Percentiles rank a stretch among this genome's conserved stretches.
phyloP scores from a whole-genome alignment of 2,113 vertebrate species.

The Clarias magur region DNA sequence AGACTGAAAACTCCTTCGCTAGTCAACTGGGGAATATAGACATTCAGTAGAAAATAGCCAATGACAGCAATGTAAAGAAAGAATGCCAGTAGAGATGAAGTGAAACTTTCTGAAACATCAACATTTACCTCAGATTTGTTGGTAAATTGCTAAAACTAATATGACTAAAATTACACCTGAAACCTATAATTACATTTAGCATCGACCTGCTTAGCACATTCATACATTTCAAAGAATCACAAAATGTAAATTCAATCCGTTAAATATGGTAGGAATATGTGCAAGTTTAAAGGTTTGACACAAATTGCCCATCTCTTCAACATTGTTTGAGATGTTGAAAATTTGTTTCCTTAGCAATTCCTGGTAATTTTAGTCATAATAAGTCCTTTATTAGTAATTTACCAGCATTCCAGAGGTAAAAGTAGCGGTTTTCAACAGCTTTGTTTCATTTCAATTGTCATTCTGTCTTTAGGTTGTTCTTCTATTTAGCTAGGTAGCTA shows the following conservation, averaged over 20 bases:
- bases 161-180: background rate
- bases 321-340: background rate
- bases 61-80: background rate
- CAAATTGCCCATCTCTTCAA: background rate
- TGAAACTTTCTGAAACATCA: background rate
- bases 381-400: background rate
- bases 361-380: background rate
- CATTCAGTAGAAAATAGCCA: background rate
- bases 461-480: background rate
- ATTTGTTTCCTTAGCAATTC: background rate
- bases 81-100: background rate
- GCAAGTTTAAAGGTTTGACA: background rate
- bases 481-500: background rate
- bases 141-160: background rate
- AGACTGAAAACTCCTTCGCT: background rate
- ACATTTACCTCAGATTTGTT: background rate
- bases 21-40: conserved; percentile 2
- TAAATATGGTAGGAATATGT: background rate
- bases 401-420: background rate
- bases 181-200: background rate
- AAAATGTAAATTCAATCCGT: background rate
- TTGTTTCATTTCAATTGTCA: background rate
- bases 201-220: background rate
- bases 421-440: background rate
- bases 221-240: background rate